Percentiles rank a stretch among this genome's conserved stretches.
phyloP scores from a whole-genome alignment of 2,888 invertebrate species.

The Chrysodeixis includens region DNA sequence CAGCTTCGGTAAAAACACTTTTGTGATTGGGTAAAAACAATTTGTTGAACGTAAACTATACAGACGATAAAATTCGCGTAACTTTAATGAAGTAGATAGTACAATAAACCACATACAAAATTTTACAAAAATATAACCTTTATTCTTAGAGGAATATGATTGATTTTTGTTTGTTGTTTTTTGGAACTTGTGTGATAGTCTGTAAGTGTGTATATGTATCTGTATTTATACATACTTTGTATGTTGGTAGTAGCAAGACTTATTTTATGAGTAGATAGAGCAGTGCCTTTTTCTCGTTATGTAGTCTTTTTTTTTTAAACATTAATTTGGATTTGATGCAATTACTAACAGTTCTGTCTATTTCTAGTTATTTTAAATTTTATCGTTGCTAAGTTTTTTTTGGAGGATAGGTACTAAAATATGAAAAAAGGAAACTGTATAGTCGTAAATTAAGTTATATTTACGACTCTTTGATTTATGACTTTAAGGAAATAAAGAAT shows the following conservation, averaged over 20 bases:
- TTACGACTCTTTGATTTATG: too few relatives aligned
- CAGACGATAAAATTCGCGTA: conserved; percentile 51
- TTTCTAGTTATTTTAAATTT: too few relatives aligned
- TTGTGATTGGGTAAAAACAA: conserved; percentile 56
- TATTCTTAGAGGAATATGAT: background rate
- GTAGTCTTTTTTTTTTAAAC: conserved; percentile 20
- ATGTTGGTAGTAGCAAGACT: background rate
- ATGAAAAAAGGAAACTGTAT: too few relatives aligned
- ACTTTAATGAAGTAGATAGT: conserved; percentile 42
- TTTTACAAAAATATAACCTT: background rate
- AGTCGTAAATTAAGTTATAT: too few relatives aligned
- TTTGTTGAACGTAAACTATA: conserved; percentile 57
- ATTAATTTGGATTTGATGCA: too few relatives aligned
- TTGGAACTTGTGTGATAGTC: background rate
- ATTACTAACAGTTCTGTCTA: too few relatives aligned
- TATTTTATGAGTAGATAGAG: background rate
- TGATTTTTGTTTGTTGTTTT: background rate
- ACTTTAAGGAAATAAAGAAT: too few relatives aligned
- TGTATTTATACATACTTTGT: background rate
- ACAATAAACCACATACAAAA: background rate
- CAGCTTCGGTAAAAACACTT: conserved; percentile 63
- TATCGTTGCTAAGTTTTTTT: too few relatives aligned
- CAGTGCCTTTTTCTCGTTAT: background rate
- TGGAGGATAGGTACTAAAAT: too few relatives aligned
- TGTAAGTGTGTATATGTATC: too few relatives aligned